Conservation (phyloP, 2,113 vertebrate genomes). For the Neolamprologus ventralis region DNA sequence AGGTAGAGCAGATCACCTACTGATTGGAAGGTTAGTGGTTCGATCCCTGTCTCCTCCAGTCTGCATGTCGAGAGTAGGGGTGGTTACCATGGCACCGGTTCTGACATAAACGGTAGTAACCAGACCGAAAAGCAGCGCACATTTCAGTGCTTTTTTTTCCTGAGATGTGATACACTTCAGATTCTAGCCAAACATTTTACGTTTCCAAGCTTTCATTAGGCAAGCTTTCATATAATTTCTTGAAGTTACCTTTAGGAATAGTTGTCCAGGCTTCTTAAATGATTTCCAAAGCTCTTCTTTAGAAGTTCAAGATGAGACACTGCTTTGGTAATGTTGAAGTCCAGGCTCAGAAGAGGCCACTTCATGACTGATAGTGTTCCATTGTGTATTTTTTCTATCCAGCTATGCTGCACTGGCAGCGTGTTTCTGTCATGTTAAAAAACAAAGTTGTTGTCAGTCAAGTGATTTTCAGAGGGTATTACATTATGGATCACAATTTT, state of each 20-base stretch:
- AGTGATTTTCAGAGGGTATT: neutral
- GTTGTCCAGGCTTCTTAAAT: neutral
- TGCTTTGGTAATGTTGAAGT: neutral
- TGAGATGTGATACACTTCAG: no score
- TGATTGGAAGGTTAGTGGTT: no score
- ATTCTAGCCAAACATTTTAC: no score
- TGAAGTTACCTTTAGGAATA: neutral
- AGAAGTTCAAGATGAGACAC: neutral
- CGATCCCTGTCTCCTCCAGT: no score
- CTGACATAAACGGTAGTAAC: no score
- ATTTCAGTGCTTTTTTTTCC: no score
- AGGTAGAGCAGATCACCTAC: no score
- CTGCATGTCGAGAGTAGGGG: no score
- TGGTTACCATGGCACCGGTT: no score
- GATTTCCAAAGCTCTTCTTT: neutral
- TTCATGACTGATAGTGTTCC: neutral
- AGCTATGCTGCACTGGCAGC: neutral
- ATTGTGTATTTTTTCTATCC: neutral
- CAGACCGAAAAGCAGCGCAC: no score
- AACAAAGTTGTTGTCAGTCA: neutral
- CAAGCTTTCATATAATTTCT: neutral
- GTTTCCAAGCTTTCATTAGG: no score
- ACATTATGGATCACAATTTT: neutral
- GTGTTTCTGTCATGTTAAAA: neutral
- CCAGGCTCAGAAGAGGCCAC: neutral